Conservation (phyloP, 2,113 vertebrate species). For the Syngnathus scovelli region DNA sequence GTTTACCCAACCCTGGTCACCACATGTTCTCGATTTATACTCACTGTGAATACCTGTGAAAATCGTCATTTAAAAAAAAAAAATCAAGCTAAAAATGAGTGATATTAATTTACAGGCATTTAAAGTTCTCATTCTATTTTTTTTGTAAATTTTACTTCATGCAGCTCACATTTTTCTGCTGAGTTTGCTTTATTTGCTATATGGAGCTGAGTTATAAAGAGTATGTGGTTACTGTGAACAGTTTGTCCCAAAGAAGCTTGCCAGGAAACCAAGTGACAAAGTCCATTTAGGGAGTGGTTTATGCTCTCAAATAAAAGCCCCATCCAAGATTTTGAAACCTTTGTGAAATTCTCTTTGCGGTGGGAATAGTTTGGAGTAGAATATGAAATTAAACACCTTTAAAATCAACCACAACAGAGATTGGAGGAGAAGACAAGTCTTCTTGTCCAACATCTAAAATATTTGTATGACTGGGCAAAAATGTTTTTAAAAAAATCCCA, state of each 20-base stretch:
- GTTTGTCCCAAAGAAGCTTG: constrained; percentile 6
- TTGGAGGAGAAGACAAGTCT: neutral
- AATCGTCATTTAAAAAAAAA: neutral
- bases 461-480: neutral
- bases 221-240: neutral
- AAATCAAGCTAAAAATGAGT: too few relatives aligned
- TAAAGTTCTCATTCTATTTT: neutral
- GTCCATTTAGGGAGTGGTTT: constrained; percentile 10
- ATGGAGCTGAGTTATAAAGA: neutral
- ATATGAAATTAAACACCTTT: neutral
- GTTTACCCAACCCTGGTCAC: constrained; percentile 53
- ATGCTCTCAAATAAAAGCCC: neutral
- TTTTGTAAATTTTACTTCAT: neutral
- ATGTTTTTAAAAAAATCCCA: too few relatives aligned
- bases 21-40: constrained; percentile 23
- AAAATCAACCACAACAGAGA: neutral
- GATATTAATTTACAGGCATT: neutral
- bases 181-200: neutral
- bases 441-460: neutral
- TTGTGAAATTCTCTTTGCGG: neutral
- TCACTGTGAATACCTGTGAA: neutral
- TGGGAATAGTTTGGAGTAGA: neutral
- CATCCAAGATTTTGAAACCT: neutral
- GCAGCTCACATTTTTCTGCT: neutral
- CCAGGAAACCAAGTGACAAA: constrained; percentile 6